Conservation (phyloP, 2,797 vertebrate species). For the Gephyroberyx darwinii region DNA sequence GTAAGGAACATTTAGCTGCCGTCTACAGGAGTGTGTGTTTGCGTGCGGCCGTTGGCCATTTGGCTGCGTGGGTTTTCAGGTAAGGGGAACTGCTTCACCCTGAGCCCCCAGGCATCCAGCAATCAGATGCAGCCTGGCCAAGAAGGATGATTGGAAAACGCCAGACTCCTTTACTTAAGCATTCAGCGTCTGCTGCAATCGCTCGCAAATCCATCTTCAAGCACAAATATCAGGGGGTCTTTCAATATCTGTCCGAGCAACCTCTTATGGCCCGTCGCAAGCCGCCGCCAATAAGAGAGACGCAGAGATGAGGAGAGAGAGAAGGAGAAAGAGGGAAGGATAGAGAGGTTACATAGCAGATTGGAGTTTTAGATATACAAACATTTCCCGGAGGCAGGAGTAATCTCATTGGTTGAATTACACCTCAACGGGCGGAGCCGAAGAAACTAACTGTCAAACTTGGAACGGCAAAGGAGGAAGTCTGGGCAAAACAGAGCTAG, state of each 20-base stretch:
- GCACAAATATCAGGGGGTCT: conserved; percentile 61
- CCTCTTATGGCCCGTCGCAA: conserved; percentile 35
- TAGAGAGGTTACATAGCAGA: too few relatives aligned
- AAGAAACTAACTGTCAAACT: too few relatives aligned
- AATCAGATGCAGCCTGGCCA: conserved; percentile 46
- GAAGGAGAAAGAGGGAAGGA: too few relatives aligned
- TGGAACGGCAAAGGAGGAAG: too few relatives aligned
- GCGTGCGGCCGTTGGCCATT: conserved; percentile 24
- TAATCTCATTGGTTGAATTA: too few relatives aligned
- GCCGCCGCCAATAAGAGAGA: conserved; percentile 30
- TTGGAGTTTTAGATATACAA: too few relatives aligned
- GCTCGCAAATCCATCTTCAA: conserved; percentile 58
- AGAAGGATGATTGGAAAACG: conserved; percentile 50
- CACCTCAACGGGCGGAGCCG: too few relatives aligned
- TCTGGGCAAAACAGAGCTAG: too few relatives aligned
- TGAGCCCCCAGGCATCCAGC: conserved; percentile 35
- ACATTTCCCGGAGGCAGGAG: too few relatives aligned
- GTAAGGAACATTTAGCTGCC: neutral
- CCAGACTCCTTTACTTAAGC: conserved; percentile 32
- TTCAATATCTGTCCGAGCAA: conserved; percentile 61
- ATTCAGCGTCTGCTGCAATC: conserved; percentile 30
- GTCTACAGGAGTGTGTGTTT: neutral
- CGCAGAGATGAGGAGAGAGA: neutral
- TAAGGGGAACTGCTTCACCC: conserved; percentile 37
- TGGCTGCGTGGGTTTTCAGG: conserved; percentile 55